These are phyloP conservation scores for Phortica magna DNA, from an alignment of 2,888 invertebrate genomes.

Conservation along the genomic window DNA sequence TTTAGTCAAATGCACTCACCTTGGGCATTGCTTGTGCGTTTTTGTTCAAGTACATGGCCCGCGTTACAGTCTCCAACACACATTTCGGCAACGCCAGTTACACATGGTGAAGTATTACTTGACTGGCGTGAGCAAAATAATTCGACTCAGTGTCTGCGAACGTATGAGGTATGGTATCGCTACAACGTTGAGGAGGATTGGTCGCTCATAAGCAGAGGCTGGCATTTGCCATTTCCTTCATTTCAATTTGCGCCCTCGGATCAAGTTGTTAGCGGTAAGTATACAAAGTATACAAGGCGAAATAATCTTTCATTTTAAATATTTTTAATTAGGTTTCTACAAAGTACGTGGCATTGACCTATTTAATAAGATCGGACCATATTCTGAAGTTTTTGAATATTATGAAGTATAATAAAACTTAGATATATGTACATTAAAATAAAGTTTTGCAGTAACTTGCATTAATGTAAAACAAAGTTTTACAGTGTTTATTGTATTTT, in stretches of 20 bases:
- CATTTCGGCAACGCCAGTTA: conserved; percentile 76
- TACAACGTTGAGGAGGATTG: conserved; percentile 55
- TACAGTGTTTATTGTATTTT: too few species aligned
- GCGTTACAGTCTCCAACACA: conserved; percentile 74
- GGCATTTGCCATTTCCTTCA: conserved; percentile 76
- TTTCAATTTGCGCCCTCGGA: conserved; percentile 72
- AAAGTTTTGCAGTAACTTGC: too few species aligned
- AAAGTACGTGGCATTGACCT: conserved; percentile 74
- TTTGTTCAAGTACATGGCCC: conserved; percentile 74
- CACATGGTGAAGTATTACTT: conserved; percentile 78
- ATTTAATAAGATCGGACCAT: conserved; percentile 71
- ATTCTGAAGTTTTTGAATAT: conserved; percentile 69
- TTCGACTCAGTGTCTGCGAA: conserved; percentile 72
- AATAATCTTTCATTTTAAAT: neutral
- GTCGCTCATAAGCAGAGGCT: conserved; percentile 62
- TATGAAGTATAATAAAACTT: conserved; percentile 59
- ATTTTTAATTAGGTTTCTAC: conserved; percentile 69
- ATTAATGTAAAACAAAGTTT: too few species aligned
- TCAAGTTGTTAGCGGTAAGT: conserved; percentile 67
- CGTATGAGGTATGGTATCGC: conserved; percentile 76
- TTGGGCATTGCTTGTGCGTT: conserved; percentile 77
- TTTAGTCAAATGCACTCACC: conserved; percentile 72
- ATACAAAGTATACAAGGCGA: neutral
- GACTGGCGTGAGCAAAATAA: conserved; percentile 78
- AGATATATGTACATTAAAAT: conserved; percentile 54